These are phyloP conservation scores for Gibbula magus DNA, from an alignment of 2,888 invertebrate species.

Conservation along the genomic window DNA sequence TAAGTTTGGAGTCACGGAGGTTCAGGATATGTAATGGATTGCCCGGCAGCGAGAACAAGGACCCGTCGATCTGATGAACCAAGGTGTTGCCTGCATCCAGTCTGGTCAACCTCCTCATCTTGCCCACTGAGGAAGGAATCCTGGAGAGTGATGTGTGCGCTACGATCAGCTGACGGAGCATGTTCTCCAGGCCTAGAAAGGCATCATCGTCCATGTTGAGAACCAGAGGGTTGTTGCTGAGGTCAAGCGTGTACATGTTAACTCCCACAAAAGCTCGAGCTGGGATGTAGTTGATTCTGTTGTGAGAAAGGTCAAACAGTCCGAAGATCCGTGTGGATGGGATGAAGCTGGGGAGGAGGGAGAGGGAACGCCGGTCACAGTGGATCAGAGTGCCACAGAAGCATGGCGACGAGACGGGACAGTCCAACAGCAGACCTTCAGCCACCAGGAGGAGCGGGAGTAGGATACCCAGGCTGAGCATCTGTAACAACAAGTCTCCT, in stretches of 20 bases:
- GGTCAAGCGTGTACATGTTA: constrained; percentile 7
- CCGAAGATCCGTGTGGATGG: background rate
- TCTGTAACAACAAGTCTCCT: background rate
- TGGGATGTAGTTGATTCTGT: constrained; percentile 10
- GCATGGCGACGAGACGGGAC: constrained; percentile 18
- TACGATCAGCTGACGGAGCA: constrained; percentile 14
- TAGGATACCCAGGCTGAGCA: background rate
- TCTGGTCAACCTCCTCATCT: background rate
- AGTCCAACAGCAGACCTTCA: background rate
- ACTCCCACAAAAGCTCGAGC: constrained; percentile 14
- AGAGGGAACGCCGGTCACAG: constrained; percentile 11
- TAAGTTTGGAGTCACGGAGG: constrained; percentile 10
- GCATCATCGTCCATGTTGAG: constrained; percentile 24
- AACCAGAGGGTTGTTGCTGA: constrained; percentile 14
- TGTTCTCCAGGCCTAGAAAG: constrained; percentile 16
- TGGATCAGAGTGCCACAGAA: constrained; percentile 24
- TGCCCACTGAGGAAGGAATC: constrained; percentile 19
- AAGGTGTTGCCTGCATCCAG: background rate
- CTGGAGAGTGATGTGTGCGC: background rate
- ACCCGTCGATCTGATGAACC: background rate
- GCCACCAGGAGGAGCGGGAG: background rate
- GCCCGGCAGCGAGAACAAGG: background rate
- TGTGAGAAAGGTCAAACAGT: constrained; percentile 18
- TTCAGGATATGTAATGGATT: constrained; percentile 8
- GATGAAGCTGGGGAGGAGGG: constrained; percentile 10